Evolutionary conservation across 2,797 vertebrate species (phyloP), one percentile per base, ranked within the genome.

Genomic region (Cynodonichthys magdalenae): DNA sequence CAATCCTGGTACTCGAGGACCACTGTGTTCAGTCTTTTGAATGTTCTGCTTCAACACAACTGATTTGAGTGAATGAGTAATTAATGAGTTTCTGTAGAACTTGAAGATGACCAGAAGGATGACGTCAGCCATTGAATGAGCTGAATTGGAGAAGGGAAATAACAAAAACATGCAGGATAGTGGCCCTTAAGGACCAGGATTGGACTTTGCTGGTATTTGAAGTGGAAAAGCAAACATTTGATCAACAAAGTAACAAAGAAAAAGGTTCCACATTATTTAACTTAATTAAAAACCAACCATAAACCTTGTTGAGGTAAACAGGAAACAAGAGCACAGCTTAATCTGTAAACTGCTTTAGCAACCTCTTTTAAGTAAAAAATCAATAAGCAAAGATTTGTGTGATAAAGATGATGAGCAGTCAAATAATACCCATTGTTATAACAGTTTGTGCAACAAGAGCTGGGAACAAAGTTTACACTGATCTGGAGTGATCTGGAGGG

Each of bases 391-490:
- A 42, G 28, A 5, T 57, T 27, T 14, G 19, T 1, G 15, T 17
- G 36, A 39, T 41, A 20, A 14, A 53, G 51, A 34, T 15, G 31
- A 19, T 19, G 51, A 9, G 19, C 52, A 19, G 19, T 9, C 44
- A 20, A 20, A 3, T 15, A 17, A 55, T 27, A 42, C 24, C 17
- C 24, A 3, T 29, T 29, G 20, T 42, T 44, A 28, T 24, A 27
- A n/a, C 51, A 6, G 42, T 57, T 57, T 18, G 54, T 2, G 9
- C 54, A 45, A 18, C 17, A n/a, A 15, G 15, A 45, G 27, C n/a
- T 42, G 15, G 27, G 39, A 41, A 20, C 52, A 54, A 54, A 20
- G 52, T 54, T 31, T 55, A 42, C 53, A 27, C 28, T 55, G 53
- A 55, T 57, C 29, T 18, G 44, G 17, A 31, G 45, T 11, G 10